Conservation (phyloP, 2,113 vertebrate genomes). For the Ploceus nigricollis region DNA sequence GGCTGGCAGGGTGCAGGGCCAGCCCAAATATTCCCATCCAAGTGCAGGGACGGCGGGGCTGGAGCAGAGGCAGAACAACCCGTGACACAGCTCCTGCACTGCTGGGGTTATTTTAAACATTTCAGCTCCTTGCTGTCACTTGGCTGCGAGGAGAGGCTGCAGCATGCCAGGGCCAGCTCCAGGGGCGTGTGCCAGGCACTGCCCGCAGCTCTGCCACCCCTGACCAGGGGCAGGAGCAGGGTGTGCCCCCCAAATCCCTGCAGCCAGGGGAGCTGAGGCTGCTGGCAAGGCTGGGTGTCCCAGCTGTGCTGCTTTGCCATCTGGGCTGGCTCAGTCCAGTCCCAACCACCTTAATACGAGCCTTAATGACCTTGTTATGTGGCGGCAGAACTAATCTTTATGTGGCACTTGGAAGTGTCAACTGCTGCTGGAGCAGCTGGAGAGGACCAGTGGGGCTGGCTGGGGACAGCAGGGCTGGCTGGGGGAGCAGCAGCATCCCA, state of each 20-base stretch:
- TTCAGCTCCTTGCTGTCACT: background rate
- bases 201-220: background rate
- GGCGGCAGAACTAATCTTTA: background rate
- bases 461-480: background rate
- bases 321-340: background rate
- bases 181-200: background rate
- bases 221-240: background rate
- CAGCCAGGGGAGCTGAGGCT: background rate
- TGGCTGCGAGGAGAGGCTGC: background rate
- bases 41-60: background rate
- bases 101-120: conserved; percentile 2
- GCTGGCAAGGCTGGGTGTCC: background rate
- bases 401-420: background rate
- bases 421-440: background rate
- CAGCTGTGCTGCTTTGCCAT: background rate
- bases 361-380: background rate
- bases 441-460: background rate
- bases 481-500: background rate
- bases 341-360: background rate
- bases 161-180: background rate
- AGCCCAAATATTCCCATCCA: background rate
- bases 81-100: background rate
- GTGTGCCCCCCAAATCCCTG: background rate
- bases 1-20: background rate
- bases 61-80: background rate